Conservation (phyloP, 2,888 invertebrate genomes). For the Diplolepis rosae region DNA sequence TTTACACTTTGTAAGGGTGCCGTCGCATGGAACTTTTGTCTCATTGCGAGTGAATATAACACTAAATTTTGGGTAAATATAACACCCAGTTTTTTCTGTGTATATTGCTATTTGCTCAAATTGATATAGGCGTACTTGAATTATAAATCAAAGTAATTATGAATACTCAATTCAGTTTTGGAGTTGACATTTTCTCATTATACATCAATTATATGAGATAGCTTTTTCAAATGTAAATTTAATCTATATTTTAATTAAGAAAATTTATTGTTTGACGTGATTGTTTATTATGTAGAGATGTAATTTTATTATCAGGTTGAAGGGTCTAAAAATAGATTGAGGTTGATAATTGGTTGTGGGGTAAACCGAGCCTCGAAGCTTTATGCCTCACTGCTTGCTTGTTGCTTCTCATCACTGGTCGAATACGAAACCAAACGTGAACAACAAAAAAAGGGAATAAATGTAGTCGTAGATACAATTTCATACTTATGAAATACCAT, state of each 20-base stretch:
- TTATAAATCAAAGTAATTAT: slow-evolving; percentile 18
- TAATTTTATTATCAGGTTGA: not conserved
- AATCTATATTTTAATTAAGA: not conserved
- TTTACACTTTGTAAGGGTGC: no score
- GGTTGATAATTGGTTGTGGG: not conserved
- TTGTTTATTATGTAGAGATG: no score
- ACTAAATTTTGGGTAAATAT: no score
- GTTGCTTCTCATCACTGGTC: not conserved
- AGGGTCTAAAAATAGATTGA: not conserved
- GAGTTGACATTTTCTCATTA: not conserved
- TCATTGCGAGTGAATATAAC: no score
- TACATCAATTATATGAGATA: not conserved
- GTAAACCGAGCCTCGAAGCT: not conserved
- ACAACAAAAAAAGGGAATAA: not conserved
- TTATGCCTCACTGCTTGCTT: no score
- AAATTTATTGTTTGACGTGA: no score
- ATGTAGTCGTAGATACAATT: not conserved
- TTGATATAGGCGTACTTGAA: slow-evolving; percentile 15
- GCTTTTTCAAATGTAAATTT: not conserved
- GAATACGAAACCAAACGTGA: not conserved
- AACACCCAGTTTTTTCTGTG: no score
- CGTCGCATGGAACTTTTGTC: no score
- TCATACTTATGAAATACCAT: not conserved
- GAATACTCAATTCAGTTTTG: not conserved
- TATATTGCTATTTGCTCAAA: slow-evolving; percentile 25